Conservation (phyloP, 2,888 invertebrate species). For the Callosobruchus maculatus region DNA sequence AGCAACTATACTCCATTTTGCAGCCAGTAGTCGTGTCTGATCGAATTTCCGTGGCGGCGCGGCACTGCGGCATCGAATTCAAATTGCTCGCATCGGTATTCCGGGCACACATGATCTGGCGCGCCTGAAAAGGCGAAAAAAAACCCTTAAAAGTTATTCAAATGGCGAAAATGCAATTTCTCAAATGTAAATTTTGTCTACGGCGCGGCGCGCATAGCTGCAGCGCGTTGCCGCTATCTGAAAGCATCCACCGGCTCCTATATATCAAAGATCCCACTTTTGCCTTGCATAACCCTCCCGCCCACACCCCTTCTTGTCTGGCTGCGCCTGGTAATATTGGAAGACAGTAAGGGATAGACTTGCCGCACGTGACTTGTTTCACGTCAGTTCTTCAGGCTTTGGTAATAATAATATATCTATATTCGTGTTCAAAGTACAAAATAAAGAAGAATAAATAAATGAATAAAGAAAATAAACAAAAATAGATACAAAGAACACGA, state of each 20-base stretch:
- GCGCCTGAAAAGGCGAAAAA: conserved; percentile 8
- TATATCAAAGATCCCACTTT: background rate
- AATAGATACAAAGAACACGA: too few species aligned
- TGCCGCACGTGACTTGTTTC: background rate
- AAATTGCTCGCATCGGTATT: conserved; percentile 27
- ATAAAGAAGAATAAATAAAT: too few species aligned
- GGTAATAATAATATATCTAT: too few species aligned
- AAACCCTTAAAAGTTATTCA: conserved; percentile 24
- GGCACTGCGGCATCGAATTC: conserved; percentile 20
- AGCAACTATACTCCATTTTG: too few species aligned
- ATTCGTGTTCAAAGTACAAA: too few species aligned
- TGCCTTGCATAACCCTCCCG: background rate
- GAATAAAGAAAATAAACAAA: too few species aligned
- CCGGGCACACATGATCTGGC: conserved; percentile 19
- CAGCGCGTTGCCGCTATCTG: background rate
- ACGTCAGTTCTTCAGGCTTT: background rate
- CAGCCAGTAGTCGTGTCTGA: too few species aligned
- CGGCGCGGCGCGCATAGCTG: background rate
- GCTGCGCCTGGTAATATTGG: background rate
- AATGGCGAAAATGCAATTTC: conserved; percentile 31
- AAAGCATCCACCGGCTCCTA: background rate
- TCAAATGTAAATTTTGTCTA: conserved; percentile 26
- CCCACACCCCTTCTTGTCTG: too few species aligned
- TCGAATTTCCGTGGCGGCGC: background rate
- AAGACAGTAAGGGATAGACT: background rate